Percentiles rank a stretch among this genome's conserved stretches.
These are phyloP conservation scores for Tipula unca DNA, from an alignment of 2,888 invertebrate species.

Conservation along the genomic window DNA sequence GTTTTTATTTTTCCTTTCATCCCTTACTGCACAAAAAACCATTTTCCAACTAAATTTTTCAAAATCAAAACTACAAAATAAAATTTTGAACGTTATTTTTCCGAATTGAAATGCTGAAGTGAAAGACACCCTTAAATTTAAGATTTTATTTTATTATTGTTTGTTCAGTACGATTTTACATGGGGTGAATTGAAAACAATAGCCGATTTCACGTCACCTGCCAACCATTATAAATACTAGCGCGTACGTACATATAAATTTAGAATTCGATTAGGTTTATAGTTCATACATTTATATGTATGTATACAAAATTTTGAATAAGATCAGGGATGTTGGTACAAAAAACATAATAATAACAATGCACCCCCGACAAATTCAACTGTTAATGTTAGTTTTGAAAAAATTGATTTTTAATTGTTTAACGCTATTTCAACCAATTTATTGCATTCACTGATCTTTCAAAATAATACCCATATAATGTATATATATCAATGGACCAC, in stretches of 20 bases:
- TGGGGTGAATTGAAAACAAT: conserved; percentile 40
- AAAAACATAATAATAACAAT: background rate
- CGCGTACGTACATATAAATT: background rate
- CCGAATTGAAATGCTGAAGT: background rate
- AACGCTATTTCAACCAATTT: background rate
- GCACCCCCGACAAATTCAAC: background rate
- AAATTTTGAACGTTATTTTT: background rate
- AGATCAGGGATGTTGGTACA: background rate
- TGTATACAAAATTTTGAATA: no score
- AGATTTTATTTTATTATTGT: conserved; percentile 27
- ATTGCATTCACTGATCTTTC: background rate
- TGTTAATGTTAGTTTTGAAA: background rate
- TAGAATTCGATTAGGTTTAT: conserved; percentile 3
- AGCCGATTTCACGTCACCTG: conserved; percentile 43
- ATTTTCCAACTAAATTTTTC: background rate
- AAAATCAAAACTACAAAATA: background rate
- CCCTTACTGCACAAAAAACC: background rate
- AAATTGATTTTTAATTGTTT: background rate
- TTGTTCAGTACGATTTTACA: conserved; percentile 33
- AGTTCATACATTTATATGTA: background rate
- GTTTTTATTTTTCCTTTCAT: conserved; percentile 18
- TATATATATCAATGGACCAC: background rate
- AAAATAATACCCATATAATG: background rate
- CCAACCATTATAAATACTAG: conserved; percentile 30
- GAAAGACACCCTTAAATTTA: conserved; percentile 17